Conservation (phyloP, 2,797 vertebrate genomes). For the Phalloptychus januarius region DNA sequence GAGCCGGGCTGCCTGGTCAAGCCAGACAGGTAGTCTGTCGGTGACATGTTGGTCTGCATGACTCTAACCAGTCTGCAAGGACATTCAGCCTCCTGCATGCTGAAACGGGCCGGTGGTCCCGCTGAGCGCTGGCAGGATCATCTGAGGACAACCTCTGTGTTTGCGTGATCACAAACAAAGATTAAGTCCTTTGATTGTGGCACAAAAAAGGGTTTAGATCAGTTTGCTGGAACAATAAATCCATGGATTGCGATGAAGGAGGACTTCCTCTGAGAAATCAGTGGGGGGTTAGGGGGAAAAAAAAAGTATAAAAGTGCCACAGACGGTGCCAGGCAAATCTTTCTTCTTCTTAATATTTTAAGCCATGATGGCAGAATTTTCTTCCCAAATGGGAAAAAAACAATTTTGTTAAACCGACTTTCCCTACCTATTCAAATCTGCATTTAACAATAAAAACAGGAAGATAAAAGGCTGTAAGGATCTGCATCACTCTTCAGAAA, state of each 20-base stretch:
- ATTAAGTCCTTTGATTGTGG: constrained; percentile 32
- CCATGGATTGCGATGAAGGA: constrained; percentile 25
- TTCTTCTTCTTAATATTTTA: background rate
- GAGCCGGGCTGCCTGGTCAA: constrained; percentile 34
- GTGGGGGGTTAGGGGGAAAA: background rate
- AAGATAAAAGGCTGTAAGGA: background rate
- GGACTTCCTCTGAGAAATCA: constrained; percentile 1
- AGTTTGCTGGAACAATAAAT: constrained; percentile 50
- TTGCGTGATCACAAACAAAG: constrained; percentile 46
- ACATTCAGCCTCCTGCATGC: background rate
- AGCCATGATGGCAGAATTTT: no score
- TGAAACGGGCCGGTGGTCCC: constrained; percentile 20
- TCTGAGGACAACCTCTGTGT: constrained; percentile 28
- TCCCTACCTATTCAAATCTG: background rate
- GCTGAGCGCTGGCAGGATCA: constrained; percentile 38
- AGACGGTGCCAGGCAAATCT: background rate
- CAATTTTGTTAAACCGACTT: background rate
- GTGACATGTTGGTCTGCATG: background rate
- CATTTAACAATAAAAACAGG: background rate
- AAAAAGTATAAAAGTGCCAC: background rate
- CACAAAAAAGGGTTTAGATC: constrained; percentile 23
- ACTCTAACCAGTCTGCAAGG: background rate
- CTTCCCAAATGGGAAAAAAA: background rate
- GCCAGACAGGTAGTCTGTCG: constrained; percentile 32
- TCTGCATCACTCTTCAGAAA: background rate